Evolutionary conservation across 2,797 vertebrate species (phyloP).

Genomic region (Pempheris klunzingeri): DNA sequence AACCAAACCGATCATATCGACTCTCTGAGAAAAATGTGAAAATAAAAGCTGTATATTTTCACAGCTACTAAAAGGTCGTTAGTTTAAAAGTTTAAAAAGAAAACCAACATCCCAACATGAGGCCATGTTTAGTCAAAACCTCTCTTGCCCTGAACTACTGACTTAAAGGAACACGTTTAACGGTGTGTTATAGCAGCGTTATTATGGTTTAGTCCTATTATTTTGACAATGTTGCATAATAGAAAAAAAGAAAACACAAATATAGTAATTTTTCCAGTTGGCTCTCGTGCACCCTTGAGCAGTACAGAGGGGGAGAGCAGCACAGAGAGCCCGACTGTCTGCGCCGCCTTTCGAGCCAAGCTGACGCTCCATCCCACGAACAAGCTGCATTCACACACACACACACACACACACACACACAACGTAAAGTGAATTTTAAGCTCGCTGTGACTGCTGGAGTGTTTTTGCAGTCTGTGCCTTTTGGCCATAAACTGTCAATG

Average conservation of each 20-base stretch:
- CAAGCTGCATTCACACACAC: conserved; percentile 6
- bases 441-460: neutral
- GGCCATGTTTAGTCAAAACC: no score
- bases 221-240: neutral
- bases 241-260: neutral
- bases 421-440: neutral
- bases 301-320: neutral
- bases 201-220: neutral
- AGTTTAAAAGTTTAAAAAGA: no score
- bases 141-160: neutral
- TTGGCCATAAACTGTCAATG: conserved; percentile 1
- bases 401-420: no score
- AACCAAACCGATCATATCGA: neutral
- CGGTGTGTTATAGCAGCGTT: no score
- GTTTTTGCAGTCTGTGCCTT: conserved; percentile 5
- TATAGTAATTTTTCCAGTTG: neutral
- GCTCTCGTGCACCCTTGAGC: neutral
- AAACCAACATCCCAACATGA: no score
- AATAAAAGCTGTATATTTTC: neutral
- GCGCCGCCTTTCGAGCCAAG: neutral
- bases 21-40: no score
- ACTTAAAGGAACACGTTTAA: neutral
- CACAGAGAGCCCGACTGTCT: neutral
- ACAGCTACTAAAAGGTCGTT: neutral
- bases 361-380: neutral